phyloP scores from a whole-genome alignment of 64 coral and sea anemone species.

The Acropora yongei region DNA sequence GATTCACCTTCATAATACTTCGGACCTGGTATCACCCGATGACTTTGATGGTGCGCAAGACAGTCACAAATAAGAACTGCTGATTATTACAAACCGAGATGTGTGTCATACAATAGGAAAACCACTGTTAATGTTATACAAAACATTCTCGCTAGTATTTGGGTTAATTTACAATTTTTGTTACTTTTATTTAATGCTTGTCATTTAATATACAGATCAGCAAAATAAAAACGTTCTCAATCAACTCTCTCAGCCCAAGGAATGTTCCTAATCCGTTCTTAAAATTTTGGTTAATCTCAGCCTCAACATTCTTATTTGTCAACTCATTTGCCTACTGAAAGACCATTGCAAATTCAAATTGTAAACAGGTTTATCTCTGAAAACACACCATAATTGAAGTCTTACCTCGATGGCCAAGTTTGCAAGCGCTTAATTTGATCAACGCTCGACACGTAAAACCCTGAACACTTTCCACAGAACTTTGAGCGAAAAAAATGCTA shows the following conservation, averaged over 20 bases:
- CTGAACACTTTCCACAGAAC: not conserved
- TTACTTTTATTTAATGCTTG: too few relatives aligned
- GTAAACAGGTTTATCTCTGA: not conserved
- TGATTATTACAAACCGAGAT: too few relatives aligned
- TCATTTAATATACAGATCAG: too few relatives aligned
- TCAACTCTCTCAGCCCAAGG: not conserved
- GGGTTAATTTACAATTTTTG: not conserved
- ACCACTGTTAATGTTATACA: not conserved
- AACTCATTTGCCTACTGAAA: constrained; percentile 5
- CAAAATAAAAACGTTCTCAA: too few relatives aligned
- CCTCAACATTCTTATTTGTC: not conserved
- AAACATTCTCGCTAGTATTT: not conserved
- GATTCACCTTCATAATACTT: too few relatives aligned
- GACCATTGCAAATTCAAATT: not conserved
- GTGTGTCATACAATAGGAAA: not conserved
- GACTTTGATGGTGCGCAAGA: too few relatives aligned
- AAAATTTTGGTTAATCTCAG: too few relatives aligned
- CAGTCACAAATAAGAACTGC: too few relatives aligned
- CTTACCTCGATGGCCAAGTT: not conserved
- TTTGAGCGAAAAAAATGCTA: too few relatives aligned
- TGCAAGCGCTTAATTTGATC: too few relatives aligned
- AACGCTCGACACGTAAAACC: not conserved
- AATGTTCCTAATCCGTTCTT: too few relatives aligned
- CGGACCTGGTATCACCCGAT: too few relatives aligned
- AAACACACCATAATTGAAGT: constrained; percentile 2